Evolutionary conservation across 2,797 vertebrate genomes (phyloP), one percentile per base, ranked within the genome.

Genomic region (Mus minutoides): DNA sequence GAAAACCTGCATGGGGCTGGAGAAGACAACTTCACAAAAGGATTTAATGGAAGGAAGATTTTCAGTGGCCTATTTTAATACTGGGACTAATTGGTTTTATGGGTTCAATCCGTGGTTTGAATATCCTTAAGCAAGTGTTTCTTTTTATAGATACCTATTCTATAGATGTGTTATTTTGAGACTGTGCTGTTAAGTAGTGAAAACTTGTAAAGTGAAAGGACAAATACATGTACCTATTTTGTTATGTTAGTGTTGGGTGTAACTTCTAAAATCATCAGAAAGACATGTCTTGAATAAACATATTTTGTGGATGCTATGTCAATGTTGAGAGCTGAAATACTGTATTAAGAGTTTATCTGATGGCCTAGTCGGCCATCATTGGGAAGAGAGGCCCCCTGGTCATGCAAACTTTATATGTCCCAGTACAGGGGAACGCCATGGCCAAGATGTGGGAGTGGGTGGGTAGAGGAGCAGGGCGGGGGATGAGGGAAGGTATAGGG

Each of bases 181-280:
- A 37, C 1, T 31, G 43, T 56, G 34, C 77, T 49, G 13, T 85
- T 88, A 86, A 82, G 29, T 75, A 83, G 31, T 13, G 84, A 91
- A 85, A 89, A 94, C 90, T 12, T 24, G 46, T 89, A 21, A 24
- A 93, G 34, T 83, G n/a, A 31, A 91, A 92, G 82, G 26, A n/a
- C 67, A 79, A 69, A 92, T 46, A 31, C 10, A 93, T 75, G 21
- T 24, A 88, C 12, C 10, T 82, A 54, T 54, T 16, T 92, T n/a
- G 43, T 73, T 69, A 43, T 69, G 4, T 85, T 77, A 88, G 6
- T 6, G 2, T 16, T 88, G 17, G 6, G 1, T 58, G 2, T 2
- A 56, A 6, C 6, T 92, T 37, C 93, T 60, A 87, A 94, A 89
- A 64, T 6, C 2, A 31, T 91, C 12, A 56, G 77, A 96, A 94